Evolutionary conservation across 2,113 vertebrate genomes (phyloP).

Genomic region (Zosterops hypoxanthus): DNA sequence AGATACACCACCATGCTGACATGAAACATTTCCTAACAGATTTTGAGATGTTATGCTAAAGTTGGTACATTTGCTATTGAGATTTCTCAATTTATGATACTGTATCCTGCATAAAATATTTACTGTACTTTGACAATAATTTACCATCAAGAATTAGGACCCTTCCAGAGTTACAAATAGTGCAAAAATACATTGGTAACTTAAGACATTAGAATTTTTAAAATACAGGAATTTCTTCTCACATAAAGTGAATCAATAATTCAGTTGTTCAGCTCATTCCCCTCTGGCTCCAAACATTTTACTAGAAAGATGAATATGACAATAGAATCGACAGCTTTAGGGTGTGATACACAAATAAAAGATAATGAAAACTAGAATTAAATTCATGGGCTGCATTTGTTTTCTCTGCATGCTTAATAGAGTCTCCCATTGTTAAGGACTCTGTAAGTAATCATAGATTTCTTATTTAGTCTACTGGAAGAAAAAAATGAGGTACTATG

Average conservation of each 20-base stretch:
- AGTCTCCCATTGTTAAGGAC: slow-evolving; percentile 60
- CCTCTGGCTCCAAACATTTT: slow-evolving; percentile 31
- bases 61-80: slow-evolving; percentile 13
- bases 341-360: slow-evolving; percentile 68
- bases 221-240: slow-evolving; percentile 40
- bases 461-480: slow-evolving; percentile 56
- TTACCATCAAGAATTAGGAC: not conserved
- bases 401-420: slow-evolving; percentile 65
- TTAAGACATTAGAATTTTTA: slow-evolving; percentile 49
- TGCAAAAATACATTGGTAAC: slow-evolving; percentile 26
- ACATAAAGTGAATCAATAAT: slow-evolving; percentile 61
- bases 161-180: slow-evolving; percentile 5
- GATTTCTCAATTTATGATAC: slow-evolving; percentile 33
- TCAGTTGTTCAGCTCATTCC: slow-evolving; percentile 40
- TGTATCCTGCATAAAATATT: slow-evolving; percentile 7
- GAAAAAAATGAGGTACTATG: slow-evolving; percentile 26
- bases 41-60: not conserved
- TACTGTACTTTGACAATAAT: slow-evolving; percentile 50
- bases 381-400: slow-evolving; percentile 66
- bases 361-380: slow-evolving; percentile 73
- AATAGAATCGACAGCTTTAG: slow-evolving; percentile 70
- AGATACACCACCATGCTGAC: not conserved
- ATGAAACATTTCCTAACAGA: slow-evolving; percentile 24
- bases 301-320: slow-evolving; percentile 55
- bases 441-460: slow-evolving; percentile 73